Percentiles rank a stretch among this genome's conserved stretches.
These are phyloP conservation scores for Drosophila paranaensis DNA, from an alignment of 2,888 invertebrate genomes.

Conservation along the genomic window DNA sequence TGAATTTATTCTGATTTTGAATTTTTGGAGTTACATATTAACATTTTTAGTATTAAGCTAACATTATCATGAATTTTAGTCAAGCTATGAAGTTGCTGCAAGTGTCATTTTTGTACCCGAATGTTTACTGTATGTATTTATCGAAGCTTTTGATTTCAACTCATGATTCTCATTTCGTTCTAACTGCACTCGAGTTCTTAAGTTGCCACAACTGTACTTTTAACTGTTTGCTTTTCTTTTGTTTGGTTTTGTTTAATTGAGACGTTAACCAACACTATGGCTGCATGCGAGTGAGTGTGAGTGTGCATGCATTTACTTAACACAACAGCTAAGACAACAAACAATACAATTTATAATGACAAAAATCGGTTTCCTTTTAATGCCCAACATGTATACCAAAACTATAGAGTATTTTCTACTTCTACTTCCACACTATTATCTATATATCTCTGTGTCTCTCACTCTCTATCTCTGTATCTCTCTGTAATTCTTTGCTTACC, in stretches of 20 bases:
- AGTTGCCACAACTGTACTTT: constrained; percentile 48
- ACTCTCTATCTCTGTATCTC: constrained; percentile 9
- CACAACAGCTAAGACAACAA: constrained; percentile 28
- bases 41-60: constrained; percentile 70
- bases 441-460: constrained; percentile 4
- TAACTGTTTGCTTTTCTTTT: background rate
- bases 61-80: constrained; percentile 75
- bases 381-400: constrained; percentile 65
- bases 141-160: constrained; percentile 27
- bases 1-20: constrained; percentile 32
- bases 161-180: constrained; percentile 26
- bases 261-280: constrained; percentile 46
- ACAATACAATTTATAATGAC: constrained; percentile 51
- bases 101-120: constrained; percentile 68
- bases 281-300: constrained; percentile 45
- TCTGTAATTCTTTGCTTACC: constrained; percentile 16
- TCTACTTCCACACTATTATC: constrained; percentile 23
- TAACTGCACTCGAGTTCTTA: constrained; percentile 35
- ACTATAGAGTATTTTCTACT: constrained; percentile 41
- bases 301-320: constrained; percentile 15
- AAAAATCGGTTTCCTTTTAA: constrained; percentile 81
- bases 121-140: constrained; percentile 51
- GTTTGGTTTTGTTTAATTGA: background rate
- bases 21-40: constrained; percentile 42
- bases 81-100: constrained; percentile 85